Evolutionary conservation across 2,797 vertebrate species (phyloP), one percentile per base, ranked within the genome.

Genomic region (Sebastes diploproa): DNA sequence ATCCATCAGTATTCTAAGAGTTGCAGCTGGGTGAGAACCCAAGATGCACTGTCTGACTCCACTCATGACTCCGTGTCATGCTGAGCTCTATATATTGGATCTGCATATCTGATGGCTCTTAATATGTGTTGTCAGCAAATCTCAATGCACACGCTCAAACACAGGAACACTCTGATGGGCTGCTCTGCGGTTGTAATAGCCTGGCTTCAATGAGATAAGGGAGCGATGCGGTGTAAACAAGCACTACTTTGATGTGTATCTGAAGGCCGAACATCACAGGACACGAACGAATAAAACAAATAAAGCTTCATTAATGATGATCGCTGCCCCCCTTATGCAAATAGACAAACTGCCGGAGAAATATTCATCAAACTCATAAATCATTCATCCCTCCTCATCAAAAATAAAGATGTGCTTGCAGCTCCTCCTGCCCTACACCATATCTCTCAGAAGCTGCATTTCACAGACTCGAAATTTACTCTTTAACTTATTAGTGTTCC

Each of bases 361-460:
- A 86, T 77, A 87, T 87, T 81, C 61, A 81, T 83, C n/a, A 50
- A 52, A 50, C 66, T 85, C 71, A 92, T 93, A 68, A 94, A 93
- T 93, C 78, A 93, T 91, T 94, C 78, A 94, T 84, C 22, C 11
- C 16, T 65, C 6, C 84, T 87, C 77, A 82, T 90, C 50, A 90
- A 72, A 88, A 86, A 70, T 78, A 74, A 84, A 88, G 22, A 72
- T 36, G 46, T 74, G 36, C 63, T 77, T 70, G 23, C 77, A 80
- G 38, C 62, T 84, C 59, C 54, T 88, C 34, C 70, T 61, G 66
- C 71, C 61, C 64, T 68, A 72, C 59, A 72, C 74, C 36, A 75
- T 73, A 76, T 77, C 36, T 52, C 25, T 73, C 30, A 56, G 27
- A 81, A 74, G 59, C 60, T 68, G 27, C n/a, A 77, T 76, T 81